Evolutionary conservation across 1,140 invertebrate species (phyloP).

Genomic region (Danaus melanippus): DNA sequence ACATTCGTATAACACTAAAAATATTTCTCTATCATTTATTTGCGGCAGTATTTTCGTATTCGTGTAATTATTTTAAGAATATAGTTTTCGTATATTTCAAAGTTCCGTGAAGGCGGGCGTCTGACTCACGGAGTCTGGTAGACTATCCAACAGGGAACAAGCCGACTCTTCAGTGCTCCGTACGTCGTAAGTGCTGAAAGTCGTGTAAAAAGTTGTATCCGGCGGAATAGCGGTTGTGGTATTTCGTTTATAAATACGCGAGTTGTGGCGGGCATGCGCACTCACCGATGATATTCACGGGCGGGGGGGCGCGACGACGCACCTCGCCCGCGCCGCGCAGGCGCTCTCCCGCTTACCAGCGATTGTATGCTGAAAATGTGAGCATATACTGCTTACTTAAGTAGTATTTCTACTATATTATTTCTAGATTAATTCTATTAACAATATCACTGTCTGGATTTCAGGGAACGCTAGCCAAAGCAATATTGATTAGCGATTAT

Average conservation of each 20-base stretch:
- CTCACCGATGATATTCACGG: conserved; percentile 59
- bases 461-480: no score
- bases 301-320: conserved; percentile 57
- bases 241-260: conserved; percentile 68
- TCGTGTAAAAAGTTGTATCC: conserved; percentile 71
- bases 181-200: conserved; percentile 67
- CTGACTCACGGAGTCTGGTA: conserved; percentile 53
- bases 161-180: conserved; percentile 60
- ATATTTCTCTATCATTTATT: conserved; percentile 41
- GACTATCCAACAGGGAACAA: conserved; percentile 50
- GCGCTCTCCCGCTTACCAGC: conserved; percentile 46
- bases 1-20: conserved; percentile 22
- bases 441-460: no score
- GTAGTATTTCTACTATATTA: no score
- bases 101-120: conserved; percentile 29
- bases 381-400: conserved; percentile 21
- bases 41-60: conserved; percentile 26
- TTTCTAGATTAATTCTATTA: no score
- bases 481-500: no score
- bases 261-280: conserved; percentile 33
- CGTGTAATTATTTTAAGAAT: conserved; percentile 49
- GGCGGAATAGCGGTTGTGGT: conserved; percentile 53
- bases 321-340: conserved; percentile 42
- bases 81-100: conserved; percentile 42
- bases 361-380: conserved; percentile 45